Evolutionary conservation across 2,113 vertebrate genomes (phyloP).

Genomic region (Saguinus midas): DNA sequence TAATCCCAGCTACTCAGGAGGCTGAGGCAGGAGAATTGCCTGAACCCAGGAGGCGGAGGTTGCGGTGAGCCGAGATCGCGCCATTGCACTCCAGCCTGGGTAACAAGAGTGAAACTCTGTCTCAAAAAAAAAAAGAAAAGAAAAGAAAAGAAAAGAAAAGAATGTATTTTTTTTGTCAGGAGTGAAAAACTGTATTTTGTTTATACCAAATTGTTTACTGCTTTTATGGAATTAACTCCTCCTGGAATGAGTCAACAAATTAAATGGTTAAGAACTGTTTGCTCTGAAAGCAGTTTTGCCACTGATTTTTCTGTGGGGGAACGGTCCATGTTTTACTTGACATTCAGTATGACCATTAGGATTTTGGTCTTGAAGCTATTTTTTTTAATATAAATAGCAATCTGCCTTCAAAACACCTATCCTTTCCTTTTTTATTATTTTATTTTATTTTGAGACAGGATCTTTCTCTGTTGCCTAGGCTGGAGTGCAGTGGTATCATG

Average conservation of each 20-base stretch:
- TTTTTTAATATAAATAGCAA: neutral
- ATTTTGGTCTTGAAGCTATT: neutral
- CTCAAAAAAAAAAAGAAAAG: too few relatives aligned
- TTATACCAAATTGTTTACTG: neutral
- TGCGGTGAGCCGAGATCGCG: too few relatives aligned
- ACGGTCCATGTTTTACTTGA: neutral
- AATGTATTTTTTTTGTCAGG: neutral
- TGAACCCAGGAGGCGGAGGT: too few relatives aligned
- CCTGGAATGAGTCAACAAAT: neutral
- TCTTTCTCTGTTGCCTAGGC: too few relatives aligned
- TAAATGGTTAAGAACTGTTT: neutral
- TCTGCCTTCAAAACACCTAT: neutral
- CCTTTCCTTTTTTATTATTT: neutral
- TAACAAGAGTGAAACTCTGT: too few relatives aligned
- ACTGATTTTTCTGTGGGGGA: neutral
- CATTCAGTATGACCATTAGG: neutral
- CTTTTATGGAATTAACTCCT: neutral
- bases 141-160: too few relatives aligned
- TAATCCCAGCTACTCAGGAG: too few relatives aligned
- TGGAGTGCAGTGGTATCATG: too few relatives aligned
- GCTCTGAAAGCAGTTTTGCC: neutral
- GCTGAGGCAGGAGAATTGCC: too few relatives aligned
- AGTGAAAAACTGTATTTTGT: neutral
- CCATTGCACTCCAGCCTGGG: too few relatives aligned
- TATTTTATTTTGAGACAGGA: neutral